Evolutionary conservation across 1,140 invertebrate genomes (phyloP), one percentile per base, ranked within the genome.

Genomic region (Saccostrea cuccullata): DNA sequence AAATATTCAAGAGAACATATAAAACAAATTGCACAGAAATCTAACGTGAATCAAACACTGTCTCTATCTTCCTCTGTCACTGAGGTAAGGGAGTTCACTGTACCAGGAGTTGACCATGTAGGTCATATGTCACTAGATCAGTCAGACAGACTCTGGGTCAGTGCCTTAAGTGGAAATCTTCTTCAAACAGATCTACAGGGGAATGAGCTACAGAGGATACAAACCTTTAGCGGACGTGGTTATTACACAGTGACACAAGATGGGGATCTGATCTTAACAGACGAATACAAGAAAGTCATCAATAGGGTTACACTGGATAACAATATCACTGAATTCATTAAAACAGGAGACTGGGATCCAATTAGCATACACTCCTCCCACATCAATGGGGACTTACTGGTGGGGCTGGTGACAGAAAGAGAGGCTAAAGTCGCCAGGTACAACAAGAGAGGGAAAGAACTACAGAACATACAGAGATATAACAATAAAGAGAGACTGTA

Each of bases 341-440:
- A 67, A 67, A 67, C 60, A 23, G 60, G 17, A 67, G 60, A 67
- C 47, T 55, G 77, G 47, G 12, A 82, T 9, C 30, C 30, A 82
- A 2, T 82, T 12, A 82, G 30, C 47, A 36, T 82, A 40, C 47
- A 82, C 30, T n/a, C 30, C 77, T 40, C 30, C 30, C 47, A 20
- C 30, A 82, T 82, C 30, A 82, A 82, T 2, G 47, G 77, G 13
- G 47, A 82, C 47, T 2, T 40, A 40, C 47, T 40, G n/a, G 60
- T 67, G 2, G 60, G 60, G 60, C n/a, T 67, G 60, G 11, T 67
- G 23, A 67, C 17, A 4, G 17, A 9, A 20, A 11, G n/a, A 67
- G 60, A 67, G 60, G 60, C 15, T 67, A 67, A 67, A 67, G 60
- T 67, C 60, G 20, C 60, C 60, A 67, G 60, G 60, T 67, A 67